Percentiles rank a stretch among this genome's conserved stretches.
These are phyloP conservation scores for Rugalucina vietnamica DNA, from an alignment of 2,888 invertebrate species.

Conservation along the genomic window DNA sequence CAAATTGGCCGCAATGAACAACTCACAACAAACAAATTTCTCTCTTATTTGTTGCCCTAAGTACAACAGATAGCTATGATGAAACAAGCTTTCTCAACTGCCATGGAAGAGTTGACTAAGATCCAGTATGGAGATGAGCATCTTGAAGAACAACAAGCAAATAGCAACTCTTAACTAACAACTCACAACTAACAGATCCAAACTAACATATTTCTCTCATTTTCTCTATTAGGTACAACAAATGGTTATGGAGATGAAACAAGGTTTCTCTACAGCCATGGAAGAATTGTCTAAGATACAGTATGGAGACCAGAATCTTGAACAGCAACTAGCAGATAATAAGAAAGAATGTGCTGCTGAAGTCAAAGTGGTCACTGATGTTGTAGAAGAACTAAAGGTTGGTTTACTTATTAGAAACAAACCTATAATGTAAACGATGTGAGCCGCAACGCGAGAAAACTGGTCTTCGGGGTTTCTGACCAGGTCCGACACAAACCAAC, in stretches of 20 bases:
- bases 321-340: slow-evolving; percentile 67
- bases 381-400: slow-evolving; percentile 65
- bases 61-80: slow-evolving; percentile 79
- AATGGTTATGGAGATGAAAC: slow-evolving; percentile 79
- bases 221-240: slow-evolving; percentile 72
- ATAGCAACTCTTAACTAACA: too few relatives aligned
- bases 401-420: too few relatives aligned
- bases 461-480: too few relatives aligned
- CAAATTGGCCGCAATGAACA: too few relatives aligned
- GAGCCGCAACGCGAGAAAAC: too few relatives aligned
- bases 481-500: too few relatives aligned
- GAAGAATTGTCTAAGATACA: slow-evolving; percentile 76
- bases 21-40: too few relatives aligned
- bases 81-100: slow-evolving; percentile 75
- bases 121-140: slow-evolving; percentile 75
- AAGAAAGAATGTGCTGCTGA: slow-evolving; percentile 61
- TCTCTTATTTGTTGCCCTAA: too few relatives aligned
- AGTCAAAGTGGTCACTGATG: slow-evolving; percentile 61
- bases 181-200: too few relatives aligned
- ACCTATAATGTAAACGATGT: too few relatives aligned
- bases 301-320: slow-evolving; percentile 70
- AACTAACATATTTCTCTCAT: too few relatives aligned
- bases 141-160: slow-evolving; percentile 64
- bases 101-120: slow-evolving; percentile 75
- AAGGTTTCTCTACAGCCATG: slow-evolving; percentile 73